Evolutionary conservation across 2,888 invertebrate species (phyloP).

Genomic region (Himalopsyche japonica): DNA sequence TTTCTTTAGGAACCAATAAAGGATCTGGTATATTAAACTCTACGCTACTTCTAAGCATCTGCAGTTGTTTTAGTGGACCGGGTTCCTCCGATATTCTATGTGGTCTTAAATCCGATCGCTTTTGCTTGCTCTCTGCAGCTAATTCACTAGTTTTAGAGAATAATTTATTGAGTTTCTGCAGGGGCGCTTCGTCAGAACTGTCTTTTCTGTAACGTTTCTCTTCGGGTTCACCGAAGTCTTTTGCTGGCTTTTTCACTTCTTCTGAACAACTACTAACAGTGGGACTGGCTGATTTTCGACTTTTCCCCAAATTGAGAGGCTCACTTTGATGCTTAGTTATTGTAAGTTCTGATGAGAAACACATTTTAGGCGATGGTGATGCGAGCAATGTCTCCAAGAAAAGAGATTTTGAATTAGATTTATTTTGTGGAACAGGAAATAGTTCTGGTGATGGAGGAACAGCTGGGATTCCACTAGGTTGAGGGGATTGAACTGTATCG

Average conservation of each 20-base stretch:
- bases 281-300: slow-evolving; percentile 69
- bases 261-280: slow-evolving; percentile 76
- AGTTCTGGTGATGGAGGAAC: slow-evolving; percentile 72
- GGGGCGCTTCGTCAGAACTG: slow-evolving; percentile 48
- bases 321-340: slow-evolving; percentile 65
- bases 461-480: slow-evolving; percentile 72
- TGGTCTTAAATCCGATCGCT: slow-evolving; percentile 43
- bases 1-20: slow-evolving; percentile 76
- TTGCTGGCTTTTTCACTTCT: slow-evolving; percentile 64
- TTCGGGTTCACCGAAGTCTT: slow-evolving; percentile 58
- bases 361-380: slow-evolving; percentile 62
- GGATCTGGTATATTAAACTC: slow-evolving; percentile 80
- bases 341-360: slow-evolving; percentile 60
- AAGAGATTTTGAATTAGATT: slow-evolving; percentile 56
- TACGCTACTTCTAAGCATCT: slow-evolving; percentile 67
- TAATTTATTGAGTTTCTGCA: slow-evolving; percentile 53
- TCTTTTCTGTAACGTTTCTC: slow-evolving; percentile 51
- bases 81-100: slow-evolving; percentile 54
- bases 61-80: slow-evolving; percentile 73
- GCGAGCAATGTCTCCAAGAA: slow-evolving; percentile 68
- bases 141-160: slow-evolving; percentile 50
- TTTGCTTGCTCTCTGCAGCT: slow-evolving; percentile 27
- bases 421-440: slow-evolving; percentile 57
- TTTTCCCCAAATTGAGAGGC: slow-evolving; percentile 71
- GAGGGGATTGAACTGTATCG: slow-evolving; percentile 74